A percentile compares a stretch with the other conserved stretches of the same genome.
Conservation (phyloP, 2,113 vertebrate genomes). For the Corapipo altera region DNA sequence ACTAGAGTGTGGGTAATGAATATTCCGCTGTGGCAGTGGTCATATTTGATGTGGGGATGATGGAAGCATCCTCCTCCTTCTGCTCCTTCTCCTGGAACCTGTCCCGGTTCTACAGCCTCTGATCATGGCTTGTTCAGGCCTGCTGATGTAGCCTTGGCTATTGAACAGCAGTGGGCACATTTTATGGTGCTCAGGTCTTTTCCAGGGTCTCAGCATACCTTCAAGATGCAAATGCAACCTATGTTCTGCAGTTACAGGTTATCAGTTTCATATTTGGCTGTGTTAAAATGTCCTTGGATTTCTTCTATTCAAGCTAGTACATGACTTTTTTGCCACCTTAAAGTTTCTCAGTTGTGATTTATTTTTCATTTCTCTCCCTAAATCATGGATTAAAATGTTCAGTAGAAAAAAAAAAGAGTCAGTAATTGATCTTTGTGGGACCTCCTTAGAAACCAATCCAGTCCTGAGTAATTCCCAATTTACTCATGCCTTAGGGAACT, state of each 20-base stretch:
- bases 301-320: neutral
- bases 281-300: neutral
- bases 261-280: neutral
- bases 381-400: neutral
- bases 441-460: neutral
- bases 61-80: neutral
- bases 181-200: neutral
- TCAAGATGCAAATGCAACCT: neutral
- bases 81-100: neutral
- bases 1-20: neutral
- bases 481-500: neutral
- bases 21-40: neutral
- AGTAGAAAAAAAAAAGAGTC: neutral
- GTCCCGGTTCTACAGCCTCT: neutral
- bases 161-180: neutral
- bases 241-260: neutral
- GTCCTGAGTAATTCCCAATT: neutral
- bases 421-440: neutral
- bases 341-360: neutral
- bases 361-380: neutral
- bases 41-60: neutral
- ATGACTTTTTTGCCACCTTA: neutral
- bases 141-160: accelerated
- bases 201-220: neutral
- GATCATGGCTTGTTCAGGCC: neutral